Evolutionary conservation across 2,888 invertebrate genomes (phyloP).

Genomic region (Tenthredo notha): DNA sequence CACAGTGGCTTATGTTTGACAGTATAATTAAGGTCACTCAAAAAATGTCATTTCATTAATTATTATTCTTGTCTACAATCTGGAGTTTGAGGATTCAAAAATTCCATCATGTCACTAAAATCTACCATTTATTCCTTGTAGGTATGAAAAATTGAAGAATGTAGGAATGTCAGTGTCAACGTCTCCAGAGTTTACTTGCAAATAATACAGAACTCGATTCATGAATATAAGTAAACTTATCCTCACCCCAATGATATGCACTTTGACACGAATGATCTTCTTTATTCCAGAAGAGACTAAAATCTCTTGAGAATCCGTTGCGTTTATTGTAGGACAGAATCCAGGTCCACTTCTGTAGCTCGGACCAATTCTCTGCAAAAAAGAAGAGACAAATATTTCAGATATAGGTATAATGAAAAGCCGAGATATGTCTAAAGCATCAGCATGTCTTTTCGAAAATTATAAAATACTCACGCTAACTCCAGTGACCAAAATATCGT

Average conservation of each 20-base stretch:
- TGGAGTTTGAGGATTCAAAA: neutral
- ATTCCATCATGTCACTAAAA: neutral
- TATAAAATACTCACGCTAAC: constrained; percentile 85
- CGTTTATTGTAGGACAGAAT: constrained; percentile 96
- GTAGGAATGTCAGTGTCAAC: neutral
- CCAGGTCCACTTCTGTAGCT: constrained; percentile 96
- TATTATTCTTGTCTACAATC: neutral
- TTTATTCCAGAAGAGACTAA: constrained; percentile 95
- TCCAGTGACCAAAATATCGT: constrained; percentile 95
- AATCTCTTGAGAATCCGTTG: constrained; percentile 93
- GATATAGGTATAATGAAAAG: neutral
- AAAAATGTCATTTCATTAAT: neutral
- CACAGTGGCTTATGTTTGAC: constrained; percentile 3
- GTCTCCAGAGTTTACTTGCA: neutral
- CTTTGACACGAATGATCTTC: constrained; percentile 94
- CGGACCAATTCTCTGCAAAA: constrained; percentile 89
- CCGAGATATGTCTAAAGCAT: neutral
- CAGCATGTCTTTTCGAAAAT: too few relatives aligned
- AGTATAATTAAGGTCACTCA: neutral
- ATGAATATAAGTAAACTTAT: constrained; percentile 7
- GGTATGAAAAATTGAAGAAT: neutral
- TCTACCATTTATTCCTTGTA: neutral
- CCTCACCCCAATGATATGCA: constrained; percentile 92
- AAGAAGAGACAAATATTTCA: neutral
- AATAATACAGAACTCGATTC: neutral